Percentiles rank a stretch among this genome's conserved stretches.
Conservation (phyloP, 1,140 invertebrate genomes). For the Lamellibrachia luymesi region DNA sequence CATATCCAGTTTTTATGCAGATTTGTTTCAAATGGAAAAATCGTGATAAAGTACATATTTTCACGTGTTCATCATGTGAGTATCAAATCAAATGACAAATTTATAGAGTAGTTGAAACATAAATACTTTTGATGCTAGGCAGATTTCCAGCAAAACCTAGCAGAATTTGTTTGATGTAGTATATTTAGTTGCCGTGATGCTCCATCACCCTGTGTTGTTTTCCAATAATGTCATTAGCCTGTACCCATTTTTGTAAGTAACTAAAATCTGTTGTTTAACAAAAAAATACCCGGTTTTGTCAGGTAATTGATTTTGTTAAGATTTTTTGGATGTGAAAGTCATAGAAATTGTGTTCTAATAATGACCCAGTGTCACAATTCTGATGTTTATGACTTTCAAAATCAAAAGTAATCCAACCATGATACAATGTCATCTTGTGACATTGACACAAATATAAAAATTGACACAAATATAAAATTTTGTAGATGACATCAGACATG, state of each 20-base stretch:
- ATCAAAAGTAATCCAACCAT: not conserved
- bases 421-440: not conserved
- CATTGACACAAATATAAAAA: not conserved
- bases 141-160: not conserved
- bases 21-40: no score
- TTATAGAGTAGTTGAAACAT: no score
- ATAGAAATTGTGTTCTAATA: not conserved
- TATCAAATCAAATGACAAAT: no score
- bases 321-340: constrained; percentile 24
- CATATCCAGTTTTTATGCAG: no score
- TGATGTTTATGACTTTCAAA: no score
- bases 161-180: no score
- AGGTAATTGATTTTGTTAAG: constrained; percentile 8
- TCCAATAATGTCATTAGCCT: not conserved
- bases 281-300: constrained; percentile 15
- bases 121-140: not conserved
- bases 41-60: no score
- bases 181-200: not conserved
- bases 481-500: not conserved
- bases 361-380: not conserved
- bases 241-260: not conserved
- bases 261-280: not conserved
- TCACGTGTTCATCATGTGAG: no score
- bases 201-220: not conserved
- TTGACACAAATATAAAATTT: not conserved